Percentiles rank a stretch among this genome's conserved stretches.
Conservation (phyloP, 2,888 invertebrate species). For the Rhingia campestris region DNA sequence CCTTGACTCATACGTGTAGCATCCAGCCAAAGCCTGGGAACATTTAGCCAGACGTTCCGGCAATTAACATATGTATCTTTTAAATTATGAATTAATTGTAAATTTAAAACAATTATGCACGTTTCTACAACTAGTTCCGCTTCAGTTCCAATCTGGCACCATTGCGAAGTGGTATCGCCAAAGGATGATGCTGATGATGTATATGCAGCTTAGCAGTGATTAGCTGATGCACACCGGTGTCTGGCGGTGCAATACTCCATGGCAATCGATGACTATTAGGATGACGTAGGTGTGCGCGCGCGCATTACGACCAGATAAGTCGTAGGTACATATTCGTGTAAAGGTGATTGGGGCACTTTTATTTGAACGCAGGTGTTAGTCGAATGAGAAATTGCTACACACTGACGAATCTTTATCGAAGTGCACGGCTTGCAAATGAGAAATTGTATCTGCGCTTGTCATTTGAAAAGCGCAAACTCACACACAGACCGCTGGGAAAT, state of each 20-base stretch:
- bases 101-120: constrained; percentile 52
- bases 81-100: constrained; percentile 64
- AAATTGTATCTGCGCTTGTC: constrained; percentile 51
- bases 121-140: constrained; percentile 68
- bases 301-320: constrained; percentile 27
- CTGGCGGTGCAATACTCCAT: constrained; percentile 50
- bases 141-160: constrained; percentile 48
- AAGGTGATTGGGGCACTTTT: constrained; percentile 43
- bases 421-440: constrained; percentile 32
- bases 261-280: constrained; percentile 52
- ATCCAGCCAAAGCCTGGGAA: constrained; percentile 55
- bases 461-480: constrained; percentile 15
- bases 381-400: constrained; percentile 55
- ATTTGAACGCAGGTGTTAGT: constrained; percentile 66
- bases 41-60: constrained; percentile 40
- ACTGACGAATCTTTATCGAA: constrained; percentile 55
- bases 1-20: constrained; percentile 43
- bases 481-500: constrained; percentile 44
- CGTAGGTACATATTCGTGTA: background rate
- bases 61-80: constrained; percentile 53
- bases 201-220: constrained; percentile 6
- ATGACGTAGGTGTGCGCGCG: constrained; percentile 48
- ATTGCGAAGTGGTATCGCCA: constrained; percentile 2
- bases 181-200: constrained; percentile 55
- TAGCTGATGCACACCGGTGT: constrained; percentile 30